phyloP scores from a whole-genome alignment of 2,888 invertebrate genomes.

The Amphipoea oculea region DNA sequence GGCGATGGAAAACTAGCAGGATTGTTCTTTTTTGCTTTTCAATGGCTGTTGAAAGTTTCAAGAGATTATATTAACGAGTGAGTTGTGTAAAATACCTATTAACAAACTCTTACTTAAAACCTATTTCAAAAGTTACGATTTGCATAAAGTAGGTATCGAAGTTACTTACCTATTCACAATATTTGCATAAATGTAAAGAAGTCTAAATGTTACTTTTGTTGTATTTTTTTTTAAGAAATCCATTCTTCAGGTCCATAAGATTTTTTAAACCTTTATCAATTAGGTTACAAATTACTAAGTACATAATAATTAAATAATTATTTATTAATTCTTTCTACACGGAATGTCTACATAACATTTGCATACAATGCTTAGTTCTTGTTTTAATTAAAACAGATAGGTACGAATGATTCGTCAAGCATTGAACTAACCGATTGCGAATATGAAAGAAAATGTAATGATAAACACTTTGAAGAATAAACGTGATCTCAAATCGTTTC shows the following conservation, averaged over 20 bases:
- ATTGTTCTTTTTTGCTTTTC: constrained; percentile 19
- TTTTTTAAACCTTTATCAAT: background rate
- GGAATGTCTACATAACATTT: constrained; percentile 1
- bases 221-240: too few species aligned
- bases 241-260: background rate
- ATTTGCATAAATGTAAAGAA: background rate
- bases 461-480: constrained; percentile 50
- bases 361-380: constrained; percentile 45
- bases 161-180: background rate
- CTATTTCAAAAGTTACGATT: background rate
- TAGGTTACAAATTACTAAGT: background rate
- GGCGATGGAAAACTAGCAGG: constrained; percentile 8
- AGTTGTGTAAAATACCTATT: background rate
- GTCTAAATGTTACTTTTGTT: background rate
- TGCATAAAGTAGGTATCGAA: background rate
- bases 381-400: constrained; percentile 28
- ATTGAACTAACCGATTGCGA: constrained; percentile 15
- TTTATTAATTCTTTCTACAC: background rate
- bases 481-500: constrained; percentile 36
- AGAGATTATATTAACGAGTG: background rate
- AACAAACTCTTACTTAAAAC: background rate
- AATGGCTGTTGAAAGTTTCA: constrained; percentile 7
- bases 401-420: constrained; percentile 37
- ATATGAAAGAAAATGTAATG: constrained; percentile 51
- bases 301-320: background rate